phyloP scores from a whole-genome alignment of 2,797 vertebrate genomes.

The Lutjanus argentimaculatus region DNA sequence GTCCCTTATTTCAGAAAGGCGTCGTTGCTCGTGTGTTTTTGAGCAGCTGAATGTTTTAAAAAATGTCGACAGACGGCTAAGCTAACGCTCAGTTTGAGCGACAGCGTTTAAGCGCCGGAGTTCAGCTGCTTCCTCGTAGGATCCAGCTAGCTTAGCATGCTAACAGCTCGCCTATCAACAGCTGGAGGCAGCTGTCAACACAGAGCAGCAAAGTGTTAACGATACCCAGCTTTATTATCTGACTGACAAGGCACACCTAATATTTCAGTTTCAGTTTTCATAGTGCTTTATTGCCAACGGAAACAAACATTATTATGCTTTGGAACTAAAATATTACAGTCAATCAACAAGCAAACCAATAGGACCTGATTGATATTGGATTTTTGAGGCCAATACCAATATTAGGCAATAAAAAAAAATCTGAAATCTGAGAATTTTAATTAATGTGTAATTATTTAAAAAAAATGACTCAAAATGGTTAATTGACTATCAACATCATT shows the following conservation, averaged over 20 bases:
- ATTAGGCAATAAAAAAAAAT: too few species aligned
- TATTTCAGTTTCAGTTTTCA: too few species aligned
- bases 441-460: too few species aligned
- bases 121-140: slow-evolving; percentile 42
- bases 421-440: too few species aligned
- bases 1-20: accelerated
- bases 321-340: too few species aligned
- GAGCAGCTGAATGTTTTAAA: neutral
- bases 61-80: neutral
- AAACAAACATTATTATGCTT: too few species aligned
- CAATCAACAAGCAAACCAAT: too few species aligned
- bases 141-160: slow-evolving; percentile 64
- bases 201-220: neutral
- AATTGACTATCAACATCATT: too few species aligned
- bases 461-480: too few species aligned
- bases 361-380: too few species aligned
- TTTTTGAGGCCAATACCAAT: too few species aligned
- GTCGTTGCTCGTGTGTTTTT: neutral
- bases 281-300: too few species aligned
- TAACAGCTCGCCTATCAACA: slow-evolving; percentile 66
- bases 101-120: neutral
- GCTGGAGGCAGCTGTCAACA: slow-evolving; percentile 68
- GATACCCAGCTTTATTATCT: neutral
- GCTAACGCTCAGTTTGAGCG: neutral
- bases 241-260: neutral